Conservation (phyloP, 2,113 vertebrate species). For the Melanostigma gelatinosum region DNA sequence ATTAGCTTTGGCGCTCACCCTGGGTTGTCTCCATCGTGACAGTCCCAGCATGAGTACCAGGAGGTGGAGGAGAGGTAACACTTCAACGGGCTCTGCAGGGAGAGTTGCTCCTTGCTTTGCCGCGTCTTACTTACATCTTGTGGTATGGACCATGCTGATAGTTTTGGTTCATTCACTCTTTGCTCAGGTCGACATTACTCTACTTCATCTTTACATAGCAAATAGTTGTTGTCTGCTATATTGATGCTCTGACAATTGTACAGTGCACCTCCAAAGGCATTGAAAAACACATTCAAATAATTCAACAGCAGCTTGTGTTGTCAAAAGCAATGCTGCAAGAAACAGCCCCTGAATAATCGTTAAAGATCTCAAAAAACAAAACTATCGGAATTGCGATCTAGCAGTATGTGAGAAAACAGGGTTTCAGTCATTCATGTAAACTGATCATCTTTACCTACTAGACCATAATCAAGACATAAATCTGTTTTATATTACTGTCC, state of each 20-base stretch:
- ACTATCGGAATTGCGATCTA: background rate
- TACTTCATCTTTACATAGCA: too few relatives aligned
- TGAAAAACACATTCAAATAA: background rate
- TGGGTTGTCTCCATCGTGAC: slow-evolving; percentile 68
- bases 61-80: slow-evolving; percentile 40
- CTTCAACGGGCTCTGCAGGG: background rate
- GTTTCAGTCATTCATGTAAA: background rate
- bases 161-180: background rate
- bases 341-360: background rate
- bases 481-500: background rate
- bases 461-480: background rate
- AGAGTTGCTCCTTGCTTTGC: background rate
- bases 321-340: background rate
- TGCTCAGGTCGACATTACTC: too few relatives aligned
- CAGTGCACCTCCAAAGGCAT: background rate
- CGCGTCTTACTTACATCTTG: background rate
- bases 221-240: too few relatives aligned
- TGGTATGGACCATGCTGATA: background rate
- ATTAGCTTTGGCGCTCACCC: slow-evolving; percentile 54
- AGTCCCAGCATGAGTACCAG: slow-evolving; percentile 62
- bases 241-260: background rate
- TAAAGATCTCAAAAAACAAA: background rate
- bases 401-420: background rate
- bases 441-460: background rate
- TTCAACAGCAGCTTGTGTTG: background rate